Base-by-base conservation (phyloP, 1,140 invertebrate genomes). In the Cyclargus thomasi region DNA sequence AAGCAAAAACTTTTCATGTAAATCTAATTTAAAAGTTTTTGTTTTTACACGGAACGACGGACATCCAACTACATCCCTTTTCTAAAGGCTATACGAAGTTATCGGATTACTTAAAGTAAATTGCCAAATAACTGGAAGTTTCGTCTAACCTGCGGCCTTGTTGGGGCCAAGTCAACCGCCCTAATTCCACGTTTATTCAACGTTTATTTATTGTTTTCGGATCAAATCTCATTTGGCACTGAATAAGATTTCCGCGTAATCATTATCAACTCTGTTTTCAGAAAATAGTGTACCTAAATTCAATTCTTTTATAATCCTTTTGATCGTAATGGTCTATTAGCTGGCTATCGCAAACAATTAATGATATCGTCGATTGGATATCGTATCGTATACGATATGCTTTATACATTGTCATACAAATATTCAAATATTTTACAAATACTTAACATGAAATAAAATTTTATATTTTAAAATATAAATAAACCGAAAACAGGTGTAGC, bases 401-500 rank as follows among this genome's bases (percentile, higher is more conserved):
- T n/a, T n/a, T n/a, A n/a, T n/a, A 29, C 29, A 7, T 29, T 29
- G 4, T 29, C 29, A 29, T 29, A 29, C n/a, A n/a, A n/a, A n/a
- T n/a, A n/a, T n/a, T 29, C 8, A 29, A 29, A 29, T 0, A 29
- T 6, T n/a, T 29, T 29, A 29, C 29, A 29, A 29, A 29, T 29
- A 29, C 8, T 29, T 29, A 2, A 29, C 8, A 29, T 29, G 0
- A 29, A 29, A 4, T 29, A 5, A 5, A 8, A 29, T 29, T 29
- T 29, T 29, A 29, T 29, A 6, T 29, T 29, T 29, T 0, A 29
- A 29, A 29, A 29, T 29, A 29, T 29, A 29, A 79, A 80, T 79
- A 80, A 72, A 62, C 64, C 23, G 53, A 21, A 69, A 77, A 74
- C 78, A 82, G 78, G 80, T 80, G 78, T 73, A 69, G 70, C 67